A percentile compares a stretch with the other conserved stretches of the same genome.
Conservation (phyloP, 2,797 vertebrate species). For the Danio aesculapii region DNA sequence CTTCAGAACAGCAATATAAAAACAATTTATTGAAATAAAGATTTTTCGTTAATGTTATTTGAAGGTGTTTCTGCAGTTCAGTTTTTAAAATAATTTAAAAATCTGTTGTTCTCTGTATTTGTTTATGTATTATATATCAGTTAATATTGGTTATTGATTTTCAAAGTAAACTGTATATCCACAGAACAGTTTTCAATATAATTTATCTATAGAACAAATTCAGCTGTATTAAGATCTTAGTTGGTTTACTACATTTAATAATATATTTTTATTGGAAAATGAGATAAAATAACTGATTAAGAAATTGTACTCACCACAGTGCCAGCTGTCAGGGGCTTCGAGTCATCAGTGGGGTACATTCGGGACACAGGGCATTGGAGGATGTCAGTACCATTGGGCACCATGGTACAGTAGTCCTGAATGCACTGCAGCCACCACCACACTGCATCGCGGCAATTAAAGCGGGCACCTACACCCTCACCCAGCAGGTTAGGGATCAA, state of each 20-base stretch:
- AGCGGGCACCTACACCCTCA: slow-evolving; percentile 88
- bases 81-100: too few species aligned
- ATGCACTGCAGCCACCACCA: slow-evolving; percentile 99
- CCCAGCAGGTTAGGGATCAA: slow-evolving; percentile 97
- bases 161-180: too few species aligned
- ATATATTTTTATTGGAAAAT: not conserved
- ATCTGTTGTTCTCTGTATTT: too few species aligned
- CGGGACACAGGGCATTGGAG: slow-evolving; percentile 89
- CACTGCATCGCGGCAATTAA: slow-evolving; percentile 95
- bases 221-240: too few species aligned
- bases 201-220: too few species aligned
- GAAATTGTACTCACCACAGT: slow-evolving; percentile 46
- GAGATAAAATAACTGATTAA: not conserved
- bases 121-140: too few species aligned
- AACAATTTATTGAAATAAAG: too few species aligned
- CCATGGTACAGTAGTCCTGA: slow-evolving; percentile 88
- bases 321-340: slow-evolving; percentile 69
- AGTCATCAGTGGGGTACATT: slow-evolving; percentile 92
- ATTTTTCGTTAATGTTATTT: too few species aligned
- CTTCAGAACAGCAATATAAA: too few species aligned
- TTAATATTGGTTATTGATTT: too few species aligned
- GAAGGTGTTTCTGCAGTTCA: too few species aligned
- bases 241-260: not conserved
- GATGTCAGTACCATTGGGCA: slow-evolving; percentile 86
- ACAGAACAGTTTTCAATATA: too few species aligned